Conservation (phyloP, 2,797 vertebrate genomes). For the Atherinosoma microstoma region DNA sequence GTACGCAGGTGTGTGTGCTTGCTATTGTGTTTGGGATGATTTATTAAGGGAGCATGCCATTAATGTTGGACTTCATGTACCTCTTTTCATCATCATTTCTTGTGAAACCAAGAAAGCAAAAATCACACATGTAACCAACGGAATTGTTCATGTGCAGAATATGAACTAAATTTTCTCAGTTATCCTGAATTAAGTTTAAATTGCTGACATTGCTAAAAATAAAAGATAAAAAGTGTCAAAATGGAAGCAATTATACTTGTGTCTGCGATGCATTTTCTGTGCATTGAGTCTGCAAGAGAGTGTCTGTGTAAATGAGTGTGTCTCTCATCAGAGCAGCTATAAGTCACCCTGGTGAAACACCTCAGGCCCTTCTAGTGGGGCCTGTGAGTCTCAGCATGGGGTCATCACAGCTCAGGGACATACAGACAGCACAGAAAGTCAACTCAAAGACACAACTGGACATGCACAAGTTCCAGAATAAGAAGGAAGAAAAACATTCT, state of each 20-base stretch:
- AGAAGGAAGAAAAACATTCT: conserved; percentile 2
- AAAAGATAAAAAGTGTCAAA: not conserved
- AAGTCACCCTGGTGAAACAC: conserved; percentile 78
- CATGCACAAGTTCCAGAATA: conserved; percentile 43
- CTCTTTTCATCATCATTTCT: conserved; percentile 25
- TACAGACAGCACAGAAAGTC: conserved; percentile 72
- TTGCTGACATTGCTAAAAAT: conserved; percentile 2
- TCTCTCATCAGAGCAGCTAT: conserved; percentile 63
- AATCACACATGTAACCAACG: not conserved
- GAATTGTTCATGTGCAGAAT: not conserved
- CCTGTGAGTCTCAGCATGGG: conserved; percentile 75
- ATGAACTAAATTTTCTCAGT: not conserved
- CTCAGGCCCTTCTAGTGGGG: conserved; percentile 65
- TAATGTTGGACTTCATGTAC: conserved; percentile 33
- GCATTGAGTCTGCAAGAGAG: conserved; percentile 19
- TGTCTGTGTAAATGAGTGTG: conserved; percentile 42
- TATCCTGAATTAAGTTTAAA: not conserved
- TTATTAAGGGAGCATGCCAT: conserved; percentile 51
- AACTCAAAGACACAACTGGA: conserved; percentile 77
- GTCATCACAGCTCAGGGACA: conserved; percentile 73
- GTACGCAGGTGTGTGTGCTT: conserved; percentile 23
- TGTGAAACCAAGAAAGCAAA: not conserved
- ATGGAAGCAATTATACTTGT: not conserved
- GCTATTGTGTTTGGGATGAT: conserved; percentile 52
- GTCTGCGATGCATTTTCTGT: conserved; percentile 5